These are phyloP conservation scores for Anser cygnoides DNA, from an alignment of 2,113 vertebrate species.

Conservation along the genomic window DNA sequence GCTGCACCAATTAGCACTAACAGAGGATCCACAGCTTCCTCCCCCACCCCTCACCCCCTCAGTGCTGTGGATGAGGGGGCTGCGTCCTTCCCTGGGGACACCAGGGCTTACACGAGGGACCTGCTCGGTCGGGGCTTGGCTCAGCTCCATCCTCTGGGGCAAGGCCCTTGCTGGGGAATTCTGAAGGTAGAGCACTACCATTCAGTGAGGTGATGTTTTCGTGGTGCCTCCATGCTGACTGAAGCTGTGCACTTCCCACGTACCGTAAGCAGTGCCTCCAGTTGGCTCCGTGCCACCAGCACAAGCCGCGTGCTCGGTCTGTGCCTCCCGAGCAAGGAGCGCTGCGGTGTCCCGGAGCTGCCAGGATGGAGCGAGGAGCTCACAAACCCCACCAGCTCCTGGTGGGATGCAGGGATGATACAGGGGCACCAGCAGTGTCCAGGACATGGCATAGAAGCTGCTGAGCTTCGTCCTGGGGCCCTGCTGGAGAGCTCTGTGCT, in stretches of 20 bases:
- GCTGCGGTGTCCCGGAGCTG: fast-evolving
- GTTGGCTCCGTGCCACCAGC: too few species aligned
- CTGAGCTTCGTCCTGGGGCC: neutral
- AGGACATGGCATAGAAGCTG: neutral
- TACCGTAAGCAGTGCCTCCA: too few species aligned
- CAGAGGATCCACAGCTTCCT: neutral
- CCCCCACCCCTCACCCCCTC: too few species aligned
- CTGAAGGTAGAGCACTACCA: neutral
- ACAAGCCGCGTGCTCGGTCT: fast-evolving
- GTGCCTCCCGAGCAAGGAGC: neutral
- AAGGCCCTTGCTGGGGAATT: neutral
- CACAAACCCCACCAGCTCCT: too few species aligned
- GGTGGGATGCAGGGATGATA: neutral
- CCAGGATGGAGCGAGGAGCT: fast-evolving
- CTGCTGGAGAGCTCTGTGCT: neutral
- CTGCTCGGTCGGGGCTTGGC: neutral
- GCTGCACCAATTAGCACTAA: neutral
- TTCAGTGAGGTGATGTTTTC: neutral
- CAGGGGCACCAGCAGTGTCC: neutral
- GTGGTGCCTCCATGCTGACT: neutral
- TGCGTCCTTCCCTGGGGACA: neutral
- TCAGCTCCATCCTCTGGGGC: neutral
- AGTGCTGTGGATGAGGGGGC: neutral
- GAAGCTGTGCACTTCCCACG: too few species aligned
- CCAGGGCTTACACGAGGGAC: neutral